A percentile compares a stretch with the other conserved stretches of the same genome.
phyloP scores from a whole-genome alignment of 1,140 invertebrate genomes.

The Phymastichus coffea region DNA sequence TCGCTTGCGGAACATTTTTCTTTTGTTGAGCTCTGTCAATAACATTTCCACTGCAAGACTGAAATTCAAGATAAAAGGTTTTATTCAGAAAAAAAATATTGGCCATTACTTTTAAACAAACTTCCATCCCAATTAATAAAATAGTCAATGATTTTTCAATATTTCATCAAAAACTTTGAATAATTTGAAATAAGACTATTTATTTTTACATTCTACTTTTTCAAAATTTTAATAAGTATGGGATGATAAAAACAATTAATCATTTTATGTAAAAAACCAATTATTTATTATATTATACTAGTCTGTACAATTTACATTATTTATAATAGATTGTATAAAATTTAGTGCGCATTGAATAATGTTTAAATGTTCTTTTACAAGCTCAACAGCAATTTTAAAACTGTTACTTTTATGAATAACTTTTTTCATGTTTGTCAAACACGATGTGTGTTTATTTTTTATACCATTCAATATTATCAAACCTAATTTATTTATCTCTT shows the following conservation, averaged over 20 bases:
- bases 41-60: slow-evolving; percentile 51
- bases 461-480: slow-evolving; percentile 39
- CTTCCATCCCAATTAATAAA: no score
- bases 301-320: slow-evolving; percentile 9
- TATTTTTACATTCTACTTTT: no score
- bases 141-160: slow-evolving; percentile 11
- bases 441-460: slow-evolving; percentile 29
- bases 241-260: no score
- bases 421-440: slow-evolving; percentile 37
- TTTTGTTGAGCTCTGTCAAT: slow-evolving; percentile 51
- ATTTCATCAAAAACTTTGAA: no score
- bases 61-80: not conserved
- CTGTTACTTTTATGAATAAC: slow-evolving; percentile 30
- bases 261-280: no score
- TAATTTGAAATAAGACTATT: no score
- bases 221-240: no score
- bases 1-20: slow-evolving; percentile 48
- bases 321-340: no score
- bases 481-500: slow-evolving; percentile 29
- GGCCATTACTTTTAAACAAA: not conserved
- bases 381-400: slow-evolving; percentile 41
- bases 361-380: slow-evolving; percentile 44
- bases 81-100: not conserved
- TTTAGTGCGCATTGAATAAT: no score
- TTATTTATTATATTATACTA: slow-evolving; percentile 1